phyloP scores from a whole-genome alignment of 1,140 invertebrate genomes.

The Bombus ignitus region DNA sequence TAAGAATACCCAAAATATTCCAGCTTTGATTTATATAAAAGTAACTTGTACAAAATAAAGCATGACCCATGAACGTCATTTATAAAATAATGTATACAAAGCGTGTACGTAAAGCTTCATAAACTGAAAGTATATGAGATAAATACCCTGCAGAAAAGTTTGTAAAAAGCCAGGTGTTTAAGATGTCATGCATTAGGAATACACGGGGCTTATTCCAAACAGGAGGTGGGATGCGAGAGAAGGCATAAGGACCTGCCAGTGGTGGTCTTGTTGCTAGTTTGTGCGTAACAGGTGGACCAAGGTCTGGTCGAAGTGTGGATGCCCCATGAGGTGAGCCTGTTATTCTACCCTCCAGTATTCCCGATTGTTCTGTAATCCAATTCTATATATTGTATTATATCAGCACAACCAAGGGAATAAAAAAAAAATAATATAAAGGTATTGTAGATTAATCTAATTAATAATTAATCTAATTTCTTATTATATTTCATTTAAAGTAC shows the following conservation, averaged over 20 bases:
- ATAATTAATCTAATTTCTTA: background rate
- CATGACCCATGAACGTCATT: slow-evolving; percentile 38
- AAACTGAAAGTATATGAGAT: slow-evolving; percentile 71
- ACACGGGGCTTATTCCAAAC: slow-evolving; percentile 91
- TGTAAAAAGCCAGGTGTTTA: slow-evolving; percentile 92
- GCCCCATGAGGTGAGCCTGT: slow-evolving; percentile 78
- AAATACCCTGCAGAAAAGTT: slow-evolving; percentile 91
- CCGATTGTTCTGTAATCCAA: slow-evolving; percentile 79
- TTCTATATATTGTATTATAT: slow-evolving; percentile 72
- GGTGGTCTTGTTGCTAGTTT: slow-evolving; percentile 90
- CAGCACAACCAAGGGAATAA: slow-evolving; percentile 33
- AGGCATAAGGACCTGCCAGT: slow-evolving; percentile 93
- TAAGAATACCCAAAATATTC: slow-evolving; percentile 20
- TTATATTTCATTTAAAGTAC: background rate
- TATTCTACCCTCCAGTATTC: slow-evolving; percentile 80
- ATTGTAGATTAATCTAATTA: no score
- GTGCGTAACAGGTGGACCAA: slow-evolving; percentile 83
- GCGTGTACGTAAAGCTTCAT: slow-evolving; percentile 54
- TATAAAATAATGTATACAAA: slow-evolving; percentile 53
- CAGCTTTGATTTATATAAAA: slow-evolving; percentile 30
- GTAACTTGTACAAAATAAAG: slow-evolving; percentile 44
- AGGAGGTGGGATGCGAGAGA: slow-evolving; percentile 92
- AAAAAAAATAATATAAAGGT: background rate
- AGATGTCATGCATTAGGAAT: slow-evolving; percentile 89
- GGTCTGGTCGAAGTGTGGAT: slow-evolving; percentile 80